Conservation (phyloP, 37 sponge, comb jelly and placozoan genomes). For the Halichondria panicea region DNA sequence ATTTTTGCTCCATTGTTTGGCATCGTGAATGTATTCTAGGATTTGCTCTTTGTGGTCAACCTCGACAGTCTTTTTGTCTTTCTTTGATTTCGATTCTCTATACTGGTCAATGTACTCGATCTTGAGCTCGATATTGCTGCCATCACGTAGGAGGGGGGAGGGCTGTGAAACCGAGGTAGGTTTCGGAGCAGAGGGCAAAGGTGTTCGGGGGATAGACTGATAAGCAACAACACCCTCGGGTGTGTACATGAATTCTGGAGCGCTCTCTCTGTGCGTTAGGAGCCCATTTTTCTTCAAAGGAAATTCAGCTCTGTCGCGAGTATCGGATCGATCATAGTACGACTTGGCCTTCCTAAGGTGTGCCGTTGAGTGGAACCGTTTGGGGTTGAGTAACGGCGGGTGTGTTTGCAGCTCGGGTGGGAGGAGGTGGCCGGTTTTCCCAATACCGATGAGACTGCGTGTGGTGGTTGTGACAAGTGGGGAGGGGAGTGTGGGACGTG, state of each 20-base stretch:
- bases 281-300: slow-evolving; percentile 44
- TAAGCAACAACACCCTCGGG: slow-evolving; percentile 8
- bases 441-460: background rate
- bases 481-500: slow-evolving; percentile 49
- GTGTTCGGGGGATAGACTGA: background rate
- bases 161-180: slow-evolving; percentile 28
- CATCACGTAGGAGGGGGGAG: background rate
- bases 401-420: too few relatives aligned
- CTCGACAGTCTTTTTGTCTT: background rate
- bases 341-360: too few relatives aligned
- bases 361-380: too few relatives aligned
- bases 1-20: slow-evolving; percentile 55
- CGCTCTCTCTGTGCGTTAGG: slow-evolving; percentile 47
- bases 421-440: background rate
- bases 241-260: slow-evolving; percentile 22
- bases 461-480: slow-evolving; percentile 41
- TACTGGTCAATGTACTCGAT: slow-evolving; percentile 54
- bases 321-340: too few relatives aligned
- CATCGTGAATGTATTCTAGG: slow-evolving; percentile 55
- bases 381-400: too few relatives aligned
- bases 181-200: background rate
- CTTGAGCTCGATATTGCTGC: slow-evolving; percentile 28
- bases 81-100: background rate
- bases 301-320: too few relatives aligned
- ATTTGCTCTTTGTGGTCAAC: background rate